Evolutionary conservation across 2,113 vertebrate genomes (phyloP).

Genomic region (Axis porcinus): DNA sequence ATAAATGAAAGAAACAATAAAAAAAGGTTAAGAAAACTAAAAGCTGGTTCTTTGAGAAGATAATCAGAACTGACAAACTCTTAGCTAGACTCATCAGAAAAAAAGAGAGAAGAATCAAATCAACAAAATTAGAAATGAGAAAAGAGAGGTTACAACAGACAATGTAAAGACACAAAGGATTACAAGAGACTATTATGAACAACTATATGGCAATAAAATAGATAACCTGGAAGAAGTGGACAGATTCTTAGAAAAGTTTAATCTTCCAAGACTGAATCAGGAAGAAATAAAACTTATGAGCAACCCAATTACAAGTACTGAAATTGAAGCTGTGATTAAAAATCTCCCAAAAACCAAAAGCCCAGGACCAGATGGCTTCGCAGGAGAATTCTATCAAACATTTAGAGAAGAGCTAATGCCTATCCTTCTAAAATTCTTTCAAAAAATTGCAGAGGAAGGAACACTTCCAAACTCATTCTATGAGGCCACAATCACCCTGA

Average conservation of each 20-base stretch:
- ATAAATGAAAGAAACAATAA: neutral
- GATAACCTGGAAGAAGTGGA: neutral
- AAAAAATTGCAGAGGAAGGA: too few relatives aligned
- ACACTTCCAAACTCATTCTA: too few relatives aligned
- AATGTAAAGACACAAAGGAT: neutral
- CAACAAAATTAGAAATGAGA: too few relatives aligned
- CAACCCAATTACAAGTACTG: too few relatives aligned
- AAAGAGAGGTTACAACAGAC: too few relatives aligned
- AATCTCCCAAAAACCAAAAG: neutral
- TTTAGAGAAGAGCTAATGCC: too few relatives aligned
- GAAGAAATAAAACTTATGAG: too few relatives aligned
- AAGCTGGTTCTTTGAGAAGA: neutral
- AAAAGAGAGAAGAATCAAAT: too few relatives aligned
- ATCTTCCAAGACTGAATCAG: too few relatives aligned
- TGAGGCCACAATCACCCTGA: accelerated
- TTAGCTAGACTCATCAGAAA: neutral
- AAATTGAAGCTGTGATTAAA: neutral
- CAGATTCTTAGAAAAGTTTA: too few relatives aligned
- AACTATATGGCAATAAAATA: neutral
- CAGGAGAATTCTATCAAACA: neutral
- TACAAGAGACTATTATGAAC: neutral
- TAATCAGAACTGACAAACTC: neutral
- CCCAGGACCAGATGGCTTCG: neutral
- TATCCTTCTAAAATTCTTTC: too few relatives aligned
- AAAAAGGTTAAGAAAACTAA: neutral